Conservation (phyloP, 2,888 invertebrate genomes). For the Euspilapteryx auroguttella region DNA sequence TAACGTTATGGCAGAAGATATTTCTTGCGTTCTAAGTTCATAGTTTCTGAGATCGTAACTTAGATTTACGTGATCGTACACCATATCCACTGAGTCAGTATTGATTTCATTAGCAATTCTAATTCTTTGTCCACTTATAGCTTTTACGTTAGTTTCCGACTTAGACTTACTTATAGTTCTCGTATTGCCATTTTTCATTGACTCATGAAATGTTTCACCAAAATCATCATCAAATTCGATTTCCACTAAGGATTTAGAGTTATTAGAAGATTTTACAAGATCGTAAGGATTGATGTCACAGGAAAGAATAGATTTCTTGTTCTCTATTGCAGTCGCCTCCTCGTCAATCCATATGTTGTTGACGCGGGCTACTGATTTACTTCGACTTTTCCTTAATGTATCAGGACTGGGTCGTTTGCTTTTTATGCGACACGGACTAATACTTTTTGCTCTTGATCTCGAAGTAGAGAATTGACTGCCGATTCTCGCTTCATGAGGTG, state of each 20-base stretch:
- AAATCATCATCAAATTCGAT: slow-evolving; percentile 58
- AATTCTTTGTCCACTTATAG: slow-evolving; percentile 71
- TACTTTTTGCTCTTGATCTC: slow-evolving; percentile 56
- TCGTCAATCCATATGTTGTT: slow-evolving; percentile 51
- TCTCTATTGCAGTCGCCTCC: slow-evolving; percentile 22
- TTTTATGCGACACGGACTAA: slow-evolving; percentile 59
- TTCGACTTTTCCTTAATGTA: slow-evolving; percentile 34
- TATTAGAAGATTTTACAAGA: slow-evolving; percentile 64
- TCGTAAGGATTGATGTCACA: slow-evolving; percentile 86
- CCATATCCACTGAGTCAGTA: slow-evolving; percentile 28
- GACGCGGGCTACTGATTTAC: slow-evolving; percentile 49
- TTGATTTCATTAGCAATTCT: slow-evolving; percentile 61
- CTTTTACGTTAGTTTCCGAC: slow-evolving; percentile 58
- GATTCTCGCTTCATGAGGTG: slow-evolving; percentile 61
- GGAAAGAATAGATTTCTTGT: slow-evolving; percentile 74
- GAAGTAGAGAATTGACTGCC: slow-evolving; percentile 53
- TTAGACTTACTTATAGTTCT: slow-evolving; percentile 26
- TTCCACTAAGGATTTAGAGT: slow-evolving; percentile 45
- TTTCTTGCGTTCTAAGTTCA: slow-evolving; percentile 31
- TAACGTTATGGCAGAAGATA: slow-evolving; percentile 28
- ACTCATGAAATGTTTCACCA: slow-evolving; percentile 37
- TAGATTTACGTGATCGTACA: slow-evolving; percentile 43
- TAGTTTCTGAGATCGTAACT: slow-evolving; percentile 46
- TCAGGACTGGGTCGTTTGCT: slow-evolving; percentile 52
- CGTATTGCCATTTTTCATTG: slow-evolving; percentile 28